Percentiles rank a stretch among this genome's conserved stretches.
phyloP scores from a whole-genome alignment of 2,113 vertebrate species.

The Mixornis gularis region DNA sequence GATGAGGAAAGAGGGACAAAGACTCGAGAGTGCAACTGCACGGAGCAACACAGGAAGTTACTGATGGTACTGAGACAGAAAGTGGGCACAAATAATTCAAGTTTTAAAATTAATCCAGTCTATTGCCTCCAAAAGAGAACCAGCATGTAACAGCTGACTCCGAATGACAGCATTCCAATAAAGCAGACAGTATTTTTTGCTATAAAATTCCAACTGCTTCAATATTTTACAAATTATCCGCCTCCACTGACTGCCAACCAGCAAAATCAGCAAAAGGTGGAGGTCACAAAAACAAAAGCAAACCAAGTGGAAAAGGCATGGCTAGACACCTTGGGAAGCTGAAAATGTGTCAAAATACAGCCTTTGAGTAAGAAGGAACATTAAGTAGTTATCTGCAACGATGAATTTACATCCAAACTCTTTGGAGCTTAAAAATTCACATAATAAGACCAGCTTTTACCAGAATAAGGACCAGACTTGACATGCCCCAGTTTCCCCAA shows the following conservation, averaged over 20 bases:
- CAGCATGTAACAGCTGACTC: background rate
- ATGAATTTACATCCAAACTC: background rate
- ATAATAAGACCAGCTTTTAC: background rate
- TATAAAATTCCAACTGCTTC: background rate
- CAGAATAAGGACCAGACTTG: conserved; percentile 22
- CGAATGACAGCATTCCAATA: background rate
- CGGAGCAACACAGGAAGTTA: background rate
- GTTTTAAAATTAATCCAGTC: background rate
- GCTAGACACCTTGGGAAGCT: background rate
- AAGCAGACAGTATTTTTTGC: background rate
- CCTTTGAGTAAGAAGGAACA: background rate
- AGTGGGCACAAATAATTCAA: background rate
- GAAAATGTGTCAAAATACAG: background rate
- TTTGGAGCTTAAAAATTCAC: background rate
- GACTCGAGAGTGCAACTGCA: fast-evolving
- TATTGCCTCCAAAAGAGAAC: background rate
- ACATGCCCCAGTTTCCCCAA: conserved; percentile 33
- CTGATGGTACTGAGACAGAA: background rate
- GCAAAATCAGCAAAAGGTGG: background rate
- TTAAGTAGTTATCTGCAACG: background rate
- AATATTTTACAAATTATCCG: background rate
- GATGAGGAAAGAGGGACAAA: background rate
- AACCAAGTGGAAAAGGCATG: background rate
- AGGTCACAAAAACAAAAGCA: background rate
- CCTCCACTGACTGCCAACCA: background rate